Evolutionary conservation across 2,113 vertebrate species (phyloP), one percentile per base, ranked within the genome.

Genomic region (Trichechus manatus): DNA sequence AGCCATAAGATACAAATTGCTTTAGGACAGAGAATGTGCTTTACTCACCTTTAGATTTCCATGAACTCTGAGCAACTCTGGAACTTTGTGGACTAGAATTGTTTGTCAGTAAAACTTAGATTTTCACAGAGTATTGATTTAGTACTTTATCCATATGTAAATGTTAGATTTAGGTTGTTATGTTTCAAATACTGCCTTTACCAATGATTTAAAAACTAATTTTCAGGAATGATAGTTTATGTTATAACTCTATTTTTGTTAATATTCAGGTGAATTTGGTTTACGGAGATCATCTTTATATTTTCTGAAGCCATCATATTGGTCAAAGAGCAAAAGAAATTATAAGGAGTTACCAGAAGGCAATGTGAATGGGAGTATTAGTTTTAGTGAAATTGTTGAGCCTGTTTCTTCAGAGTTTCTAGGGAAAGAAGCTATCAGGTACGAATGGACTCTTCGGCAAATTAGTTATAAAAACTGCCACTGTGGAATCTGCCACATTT

Each of bases 361-460:
- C 14, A 99, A 99, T 84, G 4, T 98, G 91, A 99, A 99, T 0
- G 99, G 99, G 50, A 97, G 97, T 33, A 75, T 99, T 2, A 97
- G 89, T 56, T 98, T 98, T 47, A 99, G 98, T 13, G 99, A 99
- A 97, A 99, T 99, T 0, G 97, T 99, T 9, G 99, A 99, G 79
- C 98, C 99, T 0, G 97, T 99, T 92, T 99, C 99, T 11, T 98
- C 99, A 0, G 99, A 99, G 97, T 99, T 99, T 96, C 99, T 99
- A 98, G 99, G 99, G 39, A 99, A 99, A 97, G 99, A 99, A 95
- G 99, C 99, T 96, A 99, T 99, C 97, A 99, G 99, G 99, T 99
- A 99, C 93, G 95, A 75, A 13, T 56, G 78, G 23, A 85, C 10
- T 89, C 53, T 92, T 94, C 86, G 79, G 6, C 22, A 80, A n/a